These are phyloP conservation scores for Camponotus floridanus DNA, from an alignment of 1,140 invertebrate genomes.

Conservation along the genomic window DNA sequence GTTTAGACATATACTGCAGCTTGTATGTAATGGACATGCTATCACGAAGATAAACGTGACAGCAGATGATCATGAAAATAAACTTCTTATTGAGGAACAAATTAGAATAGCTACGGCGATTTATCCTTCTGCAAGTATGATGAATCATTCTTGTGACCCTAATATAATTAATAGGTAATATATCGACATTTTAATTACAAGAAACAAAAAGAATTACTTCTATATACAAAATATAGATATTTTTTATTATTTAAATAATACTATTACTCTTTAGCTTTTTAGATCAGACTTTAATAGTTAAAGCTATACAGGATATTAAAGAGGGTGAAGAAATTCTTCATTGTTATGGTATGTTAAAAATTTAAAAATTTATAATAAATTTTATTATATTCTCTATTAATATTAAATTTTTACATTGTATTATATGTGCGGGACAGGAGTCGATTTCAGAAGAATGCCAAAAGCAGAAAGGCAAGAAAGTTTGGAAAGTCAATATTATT, in stretches of 20 bases:
- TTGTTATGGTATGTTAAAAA: conserved; percentile 89
- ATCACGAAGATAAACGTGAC: conserved; percentile 86
- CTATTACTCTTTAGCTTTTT: conserved; percentile 82
- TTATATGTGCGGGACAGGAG: conserved; percentile 83
- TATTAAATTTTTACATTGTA: not conserved
- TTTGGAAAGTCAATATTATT: conserved; percentile 91
- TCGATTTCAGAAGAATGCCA: conserved; percentile 88
- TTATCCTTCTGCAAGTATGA: conserved; percentile 95
- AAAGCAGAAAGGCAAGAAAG: conserved; percentile 87
- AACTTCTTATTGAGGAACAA: conserved; percentile 83
- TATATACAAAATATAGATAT: not conserved
- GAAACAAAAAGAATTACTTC: not conserved
- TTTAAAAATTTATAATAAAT: conserved; percentile 42
- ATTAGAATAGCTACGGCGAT: conserved; percentile 93
- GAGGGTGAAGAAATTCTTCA: conserved; percentile 89
- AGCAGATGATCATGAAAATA: conserved; percentile 68
- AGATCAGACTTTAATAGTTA: conserved; percentile 86
- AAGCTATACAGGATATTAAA: conserved; percentile 86
- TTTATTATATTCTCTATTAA: conserved; percentile 24
- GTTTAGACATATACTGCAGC: conserved; percentile 91
- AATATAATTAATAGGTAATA: conserved; percentile 92
- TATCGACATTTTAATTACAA: conserved; percentile 33
- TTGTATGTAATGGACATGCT: conserved; percentile 93
- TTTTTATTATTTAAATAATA: conserved; percentile 50
- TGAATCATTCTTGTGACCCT: conserved; percentile 96